Evolutionary conservation across 2,888 invertebrate genomes (phyloP).

Genomic region (Dysmachus trigonus): DNA sequence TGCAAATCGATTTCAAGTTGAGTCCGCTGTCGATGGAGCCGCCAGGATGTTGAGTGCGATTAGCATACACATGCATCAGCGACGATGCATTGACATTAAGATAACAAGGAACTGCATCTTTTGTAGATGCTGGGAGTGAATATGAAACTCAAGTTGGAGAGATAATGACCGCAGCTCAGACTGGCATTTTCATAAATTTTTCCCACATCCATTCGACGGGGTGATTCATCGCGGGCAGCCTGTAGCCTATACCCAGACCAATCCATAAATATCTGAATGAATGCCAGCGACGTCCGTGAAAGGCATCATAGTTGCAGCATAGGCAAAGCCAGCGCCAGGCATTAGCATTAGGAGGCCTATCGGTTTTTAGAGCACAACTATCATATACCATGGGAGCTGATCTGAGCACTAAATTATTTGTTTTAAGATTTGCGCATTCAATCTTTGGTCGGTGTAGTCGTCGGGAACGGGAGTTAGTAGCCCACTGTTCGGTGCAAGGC

Average conservation of each 20-base stretch:
- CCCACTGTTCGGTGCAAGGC: conserved; percentile 14
- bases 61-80: not conserved
- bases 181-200: not conserved
- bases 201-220: not conserved
- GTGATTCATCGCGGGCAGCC: not conserved
- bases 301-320: not conserved
- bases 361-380: not conserved
- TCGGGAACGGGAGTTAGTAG: not conserved
- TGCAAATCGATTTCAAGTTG: not conserved
- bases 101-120: not conserved
- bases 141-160: not conserved
- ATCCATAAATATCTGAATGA: conserved; percentile 10
- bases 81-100: not conserved
- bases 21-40: not conserved
- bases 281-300: conserved; percentile 1
- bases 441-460: not conserved
- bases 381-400: not conserved
- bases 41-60: not conserved
- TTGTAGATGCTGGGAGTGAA: not conserved
- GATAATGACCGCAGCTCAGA: not conserved
- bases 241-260: not conserved
- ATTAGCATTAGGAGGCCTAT: not conserved
- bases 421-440: conserved; percentile 14
- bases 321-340: not conserved
- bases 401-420: conserved; percentile 20